Base-by-base conservation (phyloP, 2,113 vertebrate genomes). In the Lophura nycthemera region DNA sequence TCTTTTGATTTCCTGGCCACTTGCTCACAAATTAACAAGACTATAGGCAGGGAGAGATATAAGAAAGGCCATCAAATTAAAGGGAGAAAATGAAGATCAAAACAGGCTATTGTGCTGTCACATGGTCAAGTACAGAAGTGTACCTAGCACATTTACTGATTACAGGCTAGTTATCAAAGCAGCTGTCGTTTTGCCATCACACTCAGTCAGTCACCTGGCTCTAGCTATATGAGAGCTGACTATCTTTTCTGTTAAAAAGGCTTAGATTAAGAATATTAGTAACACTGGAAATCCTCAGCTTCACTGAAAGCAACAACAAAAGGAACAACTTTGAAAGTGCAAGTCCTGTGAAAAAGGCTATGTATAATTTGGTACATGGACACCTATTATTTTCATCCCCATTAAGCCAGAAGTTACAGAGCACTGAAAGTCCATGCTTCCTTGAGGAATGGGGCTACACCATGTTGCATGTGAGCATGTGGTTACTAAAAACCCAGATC, bases 61-160 rank as follows among this genome's bases (percentile, higher is more conserved):
- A 59, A 85, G 52, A 66, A 65, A 87, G 50, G 83, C 69, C 81
- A 96, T 78, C 86, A 92, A 94, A 91, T 96, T 94, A 97, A 83
- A 92, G 47, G 5, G 12, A 95, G 48, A 69, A 94, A 88, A 94
- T 61, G 61, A 95, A 89, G 88, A 95, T 94, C 63, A 93, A 92
- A 96, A 56, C 29, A 76, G 66, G 72, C 47, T 57, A 59, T 86
- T 45, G 80, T 91, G 80, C 88, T 92, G 75, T 82, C 71, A 63
- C 78, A 16, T 27, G 70, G 73, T 65, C 74, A 91, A 74, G 91
- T 96, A 74, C 79, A 88, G 88, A 94, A 88, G 69, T 52, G 86
- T 85, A 95, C 79, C 96, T 73, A 81, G 47, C n/a, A 38, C 60
- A 94, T 14, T 71, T 89, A 60, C 85, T 77, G 79, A 86, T 80